Percentiles rank a stretch among this genome's conserved stretches.
These are phyloP conservation scores for Tauraco hartlaubi DNA, from an alignment of 2,797 vertebrate species.

Conservation along the genomic window DNA sequence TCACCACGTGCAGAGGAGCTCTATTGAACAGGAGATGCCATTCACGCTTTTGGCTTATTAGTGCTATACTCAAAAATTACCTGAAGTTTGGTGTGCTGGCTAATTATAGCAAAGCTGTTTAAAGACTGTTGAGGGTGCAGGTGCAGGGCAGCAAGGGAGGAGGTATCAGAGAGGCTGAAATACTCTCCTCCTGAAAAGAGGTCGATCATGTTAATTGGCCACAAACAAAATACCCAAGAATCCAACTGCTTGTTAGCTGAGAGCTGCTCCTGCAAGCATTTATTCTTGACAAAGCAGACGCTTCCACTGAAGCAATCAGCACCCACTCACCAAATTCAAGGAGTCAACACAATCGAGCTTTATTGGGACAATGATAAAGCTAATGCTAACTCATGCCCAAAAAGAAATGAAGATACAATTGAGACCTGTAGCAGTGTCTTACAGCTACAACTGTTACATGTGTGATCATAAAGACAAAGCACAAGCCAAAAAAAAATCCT, in stretches of 20 bases:
- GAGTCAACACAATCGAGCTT: not conserved
- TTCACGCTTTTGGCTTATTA: not conserved
- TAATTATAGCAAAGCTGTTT: not conserved
- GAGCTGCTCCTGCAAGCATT: not conserved
- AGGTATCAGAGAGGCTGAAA: not conserved
- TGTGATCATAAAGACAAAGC: not conserved
- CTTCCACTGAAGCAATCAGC: not conserved
- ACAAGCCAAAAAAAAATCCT: not conserved
- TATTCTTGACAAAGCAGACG: not conserved
- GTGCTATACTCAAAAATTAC: not conserved
- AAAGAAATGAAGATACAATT: not conserved
- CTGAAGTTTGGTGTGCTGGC: not conserved
- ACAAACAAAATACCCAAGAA: not conserved
- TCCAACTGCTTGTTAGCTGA: not conserved
- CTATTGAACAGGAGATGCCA: not conserved
- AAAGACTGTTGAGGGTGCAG: not conserved
- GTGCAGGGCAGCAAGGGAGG: not conserved
- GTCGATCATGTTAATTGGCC: not conserved
- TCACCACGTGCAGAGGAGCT: fast-evolving
- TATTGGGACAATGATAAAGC: not conserved
- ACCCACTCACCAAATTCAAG: not conserved
- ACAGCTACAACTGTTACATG: not conserved
- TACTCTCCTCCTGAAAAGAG: not conserved
- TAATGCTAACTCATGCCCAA: not conserved
- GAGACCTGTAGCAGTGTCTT: not conserved